These are phyloP conservation scores for Synanthedon andrenaeformis DNA, from an alignment of 2,888 invertebrate species.

Conservation along the genomic window DNA sequence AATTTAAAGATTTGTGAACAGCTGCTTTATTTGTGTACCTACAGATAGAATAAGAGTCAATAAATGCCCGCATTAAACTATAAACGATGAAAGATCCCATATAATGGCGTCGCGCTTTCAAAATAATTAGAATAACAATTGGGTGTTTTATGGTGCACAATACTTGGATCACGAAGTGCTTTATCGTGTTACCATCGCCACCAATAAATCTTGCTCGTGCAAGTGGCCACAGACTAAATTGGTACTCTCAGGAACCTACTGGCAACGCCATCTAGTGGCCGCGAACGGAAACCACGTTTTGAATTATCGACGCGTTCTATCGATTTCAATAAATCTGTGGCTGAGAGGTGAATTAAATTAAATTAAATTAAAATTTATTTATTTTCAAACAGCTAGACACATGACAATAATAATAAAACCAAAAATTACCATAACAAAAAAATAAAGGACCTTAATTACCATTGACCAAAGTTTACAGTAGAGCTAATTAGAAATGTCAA, in stretches of 20 bases:
- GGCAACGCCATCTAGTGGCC: not conserved
- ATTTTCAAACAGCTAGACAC: too few species aligned
- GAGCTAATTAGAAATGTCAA: too few species aligned
- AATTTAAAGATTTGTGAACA: too few species aligned
- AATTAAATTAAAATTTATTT: too few species aligned
- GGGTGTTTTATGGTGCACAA: slow-evolving; percentile 3
- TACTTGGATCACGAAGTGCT: slow-evolving; percentile 9
- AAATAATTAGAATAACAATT: slow-evolving; percentile 5
- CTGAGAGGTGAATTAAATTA: too few species aligned
- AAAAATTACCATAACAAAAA: too few species aligned
- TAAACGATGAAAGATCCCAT: not conserved
- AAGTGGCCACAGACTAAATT: not conserved
- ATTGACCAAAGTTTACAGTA: too few species aligned
- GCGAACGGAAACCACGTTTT: not conserved
- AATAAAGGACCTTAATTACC: too few species aligned
- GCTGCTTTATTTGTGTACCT: too few species aligned
- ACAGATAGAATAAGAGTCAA: too few species aligned
- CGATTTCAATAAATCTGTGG: too few species aligned
- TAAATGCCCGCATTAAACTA: not conserved
- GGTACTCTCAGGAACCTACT: not conserved
- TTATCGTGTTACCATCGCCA: slow-evolving; percentile 9
- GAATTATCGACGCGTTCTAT: not conserved
- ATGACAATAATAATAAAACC: too few species aligned
- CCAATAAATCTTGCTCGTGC: slow-evolving; percentile 3
- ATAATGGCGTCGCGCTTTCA: not conserved